Conservation (phyloP, 2,797 vertebrate species). For the Molossus molossus region DNA sequence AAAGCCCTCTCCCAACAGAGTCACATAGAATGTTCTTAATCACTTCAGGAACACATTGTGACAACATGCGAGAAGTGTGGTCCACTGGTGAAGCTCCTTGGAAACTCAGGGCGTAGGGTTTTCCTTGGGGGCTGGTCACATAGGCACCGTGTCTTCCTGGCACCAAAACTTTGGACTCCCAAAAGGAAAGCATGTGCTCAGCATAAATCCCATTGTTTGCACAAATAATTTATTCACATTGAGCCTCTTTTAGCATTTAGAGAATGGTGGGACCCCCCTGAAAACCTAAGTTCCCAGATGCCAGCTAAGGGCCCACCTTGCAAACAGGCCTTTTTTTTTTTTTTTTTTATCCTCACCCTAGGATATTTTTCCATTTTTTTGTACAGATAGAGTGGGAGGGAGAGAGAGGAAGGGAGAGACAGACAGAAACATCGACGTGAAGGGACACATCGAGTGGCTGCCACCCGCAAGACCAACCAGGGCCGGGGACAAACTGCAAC, state of each 20-base stretch:
- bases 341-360: too few relatives aligned
- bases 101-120: neutral
- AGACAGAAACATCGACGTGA: too few relatives aligned
- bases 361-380: too few relatives aligned
- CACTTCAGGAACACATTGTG: accelerated
- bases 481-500: too few relatives aligned
- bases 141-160: neutral
- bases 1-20: accelerated
- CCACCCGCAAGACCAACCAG: too few relatives aligned
- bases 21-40: neutral
- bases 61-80: accelerated
- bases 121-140: accelerated
- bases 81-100: accelerated
- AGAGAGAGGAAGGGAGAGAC: too few relatives aligned
- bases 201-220: neutral
- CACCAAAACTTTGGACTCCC: neutral
- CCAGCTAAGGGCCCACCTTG: neutral
- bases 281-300: neutral
- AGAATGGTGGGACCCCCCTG: neutral
- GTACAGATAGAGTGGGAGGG: too few relatives aligned
- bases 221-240: neutral
- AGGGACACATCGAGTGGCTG: too few relatives aligned
- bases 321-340: neutral
- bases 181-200: neutral
- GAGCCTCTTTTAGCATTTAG: neutral